Evolutionary conservation across 2,797 vertebrate genomes (phyloP), one percentile per base, ranked within the genome.

Genomic region (Nasua narica): DNA sequence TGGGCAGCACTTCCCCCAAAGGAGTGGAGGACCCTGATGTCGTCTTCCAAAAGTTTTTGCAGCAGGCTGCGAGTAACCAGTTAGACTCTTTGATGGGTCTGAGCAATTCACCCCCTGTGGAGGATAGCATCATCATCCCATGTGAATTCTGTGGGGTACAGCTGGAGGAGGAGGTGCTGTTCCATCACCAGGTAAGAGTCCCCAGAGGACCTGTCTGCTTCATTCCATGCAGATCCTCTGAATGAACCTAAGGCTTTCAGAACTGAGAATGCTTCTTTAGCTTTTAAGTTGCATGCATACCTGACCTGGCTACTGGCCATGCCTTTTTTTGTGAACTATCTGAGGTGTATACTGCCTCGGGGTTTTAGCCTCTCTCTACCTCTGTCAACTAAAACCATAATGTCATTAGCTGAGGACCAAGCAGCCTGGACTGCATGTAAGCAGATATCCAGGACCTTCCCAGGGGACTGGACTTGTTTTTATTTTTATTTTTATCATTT

Each of bases 121-220:
- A 98, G 97, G 99, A 98, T 23, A 98, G 99, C 15, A 96, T 99
- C 48, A 97, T 99, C 86, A 99, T 99, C 97, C 99, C 99, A 0
- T 99, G 99, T 98, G 99, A 99, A 97, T 99, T 99, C 98, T 99
- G 99, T 97, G 99, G 99, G 0, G 97, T 99, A 7, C 99, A 99
- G 27, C 98, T 99, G 18, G 99, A 99, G 94, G 99, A 99, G 96
- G 99, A 99, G 58, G 98, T 99, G 0, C 98, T 99, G 32, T 99
- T 99, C 96, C 99, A 99, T 95, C 99, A 99, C 97, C 99, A 99
- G 99, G 99, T 99, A 98, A 37, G 35, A 56, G 19, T 23, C 60
- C 65, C 32, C 9, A 21, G 7, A 69, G 83, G 43, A 21, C 48
- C n/a, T 0, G 3, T 16, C 60, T 3, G 1, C 18, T 23, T 77